These are phyloP conservation scores for Drosophila navojoa DNA, from an alignment of 1,140 invertebrate species.

Conservation along the genomic window DNA sequence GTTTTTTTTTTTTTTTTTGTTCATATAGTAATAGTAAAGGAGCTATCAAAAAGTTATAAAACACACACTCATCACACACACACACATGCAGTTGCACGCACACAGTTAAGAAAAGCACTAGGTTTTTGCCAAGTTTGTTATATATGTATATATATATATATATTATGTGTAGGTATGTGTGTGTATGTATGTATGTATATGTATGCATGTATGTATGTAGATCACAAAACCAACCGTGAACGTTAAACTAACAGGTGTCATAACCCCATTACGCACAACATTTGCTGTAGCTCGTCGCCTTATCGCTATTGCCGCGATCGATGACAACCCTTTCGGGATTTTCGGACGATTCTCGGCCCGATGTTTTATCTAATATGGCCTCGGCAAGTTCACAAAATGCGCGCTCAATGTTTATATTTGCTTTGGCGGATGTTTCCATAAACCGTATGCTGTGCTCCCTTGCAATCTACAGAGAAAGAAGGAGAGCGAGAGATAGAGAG, in stretches of 20 bases:
- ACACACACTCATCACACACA: constrained; percentile 9
- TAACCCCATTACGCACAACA: constrained; percentile 80
- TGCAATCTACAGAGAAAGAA: constrained; percentile 89
- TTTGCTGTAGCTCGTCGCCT: constrained; percentile 81
- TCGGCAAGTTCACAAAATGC: constrained; percentile 98
- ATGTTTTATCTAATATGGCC: constrained; percentile 96
- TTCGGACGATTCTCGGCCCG: constrained; percentile 88
- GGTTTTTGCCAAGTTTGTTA: constrained; percentile 44
- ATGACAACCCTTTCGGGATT: constrained; percentile 88
- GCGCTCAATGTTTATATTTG: constrained; percentile 98
- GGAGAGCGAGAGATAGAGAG: not conserved
- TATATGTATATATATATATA: constrained; percentile 25
- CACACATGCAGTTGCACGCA: constrained; percentile 13
- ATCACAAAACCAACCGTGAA: constrained; percentile 55
- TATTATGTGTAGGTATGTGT: constrained; percentile 19
- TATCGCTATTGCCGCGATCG: constrained; percentile 85
- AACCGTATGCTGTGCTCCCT: constrained; percentile 98
- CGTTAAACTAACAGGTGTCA: constrained; percentile 50
- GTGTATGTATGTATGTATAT: constrained; percentile 25
- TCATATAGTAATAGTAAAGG: constrained; percentile 26
- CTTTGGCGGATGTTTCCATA: constrained; percentile 99
- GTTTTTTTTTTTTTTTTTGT: constrained; percentile 15
- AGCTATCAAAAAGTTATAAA: constrained; percentile 41
- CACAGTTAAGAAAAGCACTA: constrained; percentile 40
- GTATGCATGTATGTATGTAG: constrained; percentile 28